Evolutionary conservation across 2,113 vertebrate species (phyloP), one percentile per base, ranked within the genome.

Genomic region (Chaenogobius annularis): DNA sequence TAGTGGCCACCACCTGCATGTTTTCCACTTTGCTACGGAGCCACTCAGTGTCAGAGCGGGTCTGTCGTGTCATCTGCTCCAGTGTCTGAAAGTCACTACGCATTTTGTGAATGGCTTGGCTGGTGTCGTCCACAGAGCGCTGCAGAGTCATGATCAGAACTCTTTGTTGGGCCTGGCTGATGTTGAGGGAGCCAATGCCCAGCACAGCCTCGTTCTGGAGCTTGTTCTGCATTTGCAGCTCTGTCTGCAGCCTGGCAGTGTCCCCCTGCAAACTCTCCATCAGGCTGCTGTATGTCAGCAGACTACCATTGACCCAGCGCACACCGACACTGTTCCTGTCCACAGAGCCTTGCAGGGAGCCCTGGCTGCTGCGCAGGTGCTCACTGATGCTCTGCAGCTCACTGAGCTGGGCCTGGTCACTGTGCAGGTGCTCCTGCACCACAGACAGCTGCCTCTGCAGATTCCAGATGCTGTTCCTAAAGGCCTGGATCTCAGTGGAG

Each of bases 131-230:
- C 80, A 97, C 90, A 0, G 95, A 95, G 47, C 89, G 96, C 89
- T 98, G 96, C 85, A 99, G 88, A 43, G 78, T 87, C 13, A 74
- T 88, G 69, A 96, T 94, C 47, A 96, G 91, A 72, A 92, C 92
- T 75, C 95, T 94, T 87, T 99, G 96, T 80, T 96, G 96, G 47
- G 91, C 91, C 84, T 99, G 96, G 15, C 96, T 98, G 73, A 96
- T 79, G 88, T 99, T 98, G 66, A 99, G 91, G 76, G 94, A 94
- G 90, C 95, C 94, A 75, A 97, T 91, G 85, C 92, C 94, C 86
- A 97, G 91, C 54, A 95, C 87, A 10, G 93, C 90, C 64, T 94
- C 89, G 2, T 92, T 96, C 54, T 96, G 94, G 66, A 95, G 92
- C 68, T 94, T 94, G 70, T 94, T 93, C 83, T 98, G 95, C 69